These are phyloP conservation scores for Emydocephalus ijimae DNA, from an alignment of 2,113 vertebrate genomes.

Conservation along the genomic window DNA sequence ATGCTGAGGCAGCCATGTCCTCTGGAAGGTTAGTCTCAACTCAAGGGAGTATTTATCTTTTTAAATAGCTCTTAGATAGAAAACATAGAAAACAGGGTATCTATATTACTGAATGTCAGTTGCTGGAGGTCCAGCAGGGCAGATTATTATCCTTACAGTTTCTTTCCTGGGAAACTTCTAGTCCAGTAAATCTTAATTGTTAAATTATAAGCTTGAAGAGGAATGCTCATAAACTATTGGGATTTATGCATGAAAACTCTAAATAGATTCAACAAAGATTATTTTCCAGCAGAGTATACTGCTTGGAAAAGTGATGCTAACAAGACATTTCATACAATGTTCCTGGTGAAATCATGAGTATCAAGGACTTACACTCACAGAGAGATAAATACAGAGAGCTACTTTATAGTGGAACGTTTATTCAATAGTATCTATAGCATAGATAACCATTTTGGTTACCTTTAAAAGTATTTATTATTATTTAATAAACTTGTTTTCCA, in stretches of 20 bases:
- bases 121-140: background rate
- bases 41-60: background rate
- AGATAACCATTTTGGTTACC: background rate
- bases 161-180: background rate
- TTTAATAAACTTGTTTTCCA: background rate
- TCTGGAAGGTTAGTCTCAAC: background rate
- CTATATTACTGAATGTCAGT: background rate
- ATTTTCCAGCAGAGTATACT: background rate
- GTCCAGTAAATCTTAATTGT: background rate
- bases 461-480: background rate
- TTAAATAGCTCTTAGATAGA: background rate
- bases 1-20: background rate
- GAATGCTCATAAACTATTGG: background rate
- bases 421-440: background rate
- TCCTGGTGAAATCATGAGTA: background rate
- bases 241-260: background rate
- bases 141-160: background rate
- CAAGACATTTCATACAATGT: background rate
- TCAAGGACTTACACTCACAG: background rate
- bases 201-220: background rate
- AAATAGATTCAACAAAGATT: background rate
- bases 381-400: background rate
- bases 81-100: background rate
- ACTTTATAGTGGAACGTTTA: background rate
- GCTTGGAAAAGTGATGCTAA: background rate